Base-by-base conservation (phyloP, 2,113 vertebrate species). In the Pithys albifrons region DNA sequence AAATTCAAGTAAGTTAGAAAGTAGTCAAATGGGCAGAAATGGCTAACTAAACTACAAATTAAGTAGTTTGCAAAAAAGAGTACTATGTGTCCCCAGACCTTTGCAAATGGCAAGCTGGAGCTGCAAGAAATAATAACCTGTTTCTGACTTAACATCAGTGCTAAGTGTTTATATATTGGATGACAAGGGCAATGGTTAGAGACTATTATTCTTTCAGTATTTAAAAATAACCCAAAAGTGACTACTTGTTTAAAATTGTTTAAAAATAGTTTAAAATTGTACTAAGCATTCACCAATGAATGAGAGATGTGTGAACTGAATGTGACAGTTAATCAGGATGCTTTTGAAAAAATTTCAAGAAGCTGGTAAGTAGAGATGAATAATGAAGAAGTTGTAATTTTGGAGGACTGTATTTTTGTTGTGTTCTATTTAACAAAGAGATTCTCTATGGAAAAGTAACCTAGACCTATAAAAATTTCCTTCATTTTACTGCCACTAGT, bases 1-100 rank as follows among this genome's bases (percentile, higher is more conserved):
- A 75, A 99, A 99, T 96, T 99, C 99, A 94, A 99, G 99, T 99
- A 99, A 99, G 99, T 98, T 85, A 78, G 52, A 74, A 93, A 89
- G 33, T 84, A 71, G 35, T 61, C 19, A 33, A 77, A 84, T 51
- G 43, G 41, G 29, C 57, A 65, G 54, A 85, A 93, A 73, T 37
- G n/a, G 20, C 22, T 81, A 31, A 70, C 35, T 76, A 61, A 91
- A 67, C 6, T 43, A 29, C 16, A 46, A 37, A 46, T 48, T 31
- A 37, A 13, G 7, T 24, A 27, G 15, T 19, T 86, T 79, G 28
- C 8, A 19, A 39, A 72, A 35, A 17, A 22, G 3, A 61, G 8
- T 59, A 12, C 4, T 64, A 2, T 57, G 7, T 66, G 24, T 78
- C 77, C 16, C 77, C 24, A 83, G 45, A 24, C 52, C 35, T 91